Conservation (phyloP, 2,113 vertebrate species). For the Apeltes quadracus region DNA sequence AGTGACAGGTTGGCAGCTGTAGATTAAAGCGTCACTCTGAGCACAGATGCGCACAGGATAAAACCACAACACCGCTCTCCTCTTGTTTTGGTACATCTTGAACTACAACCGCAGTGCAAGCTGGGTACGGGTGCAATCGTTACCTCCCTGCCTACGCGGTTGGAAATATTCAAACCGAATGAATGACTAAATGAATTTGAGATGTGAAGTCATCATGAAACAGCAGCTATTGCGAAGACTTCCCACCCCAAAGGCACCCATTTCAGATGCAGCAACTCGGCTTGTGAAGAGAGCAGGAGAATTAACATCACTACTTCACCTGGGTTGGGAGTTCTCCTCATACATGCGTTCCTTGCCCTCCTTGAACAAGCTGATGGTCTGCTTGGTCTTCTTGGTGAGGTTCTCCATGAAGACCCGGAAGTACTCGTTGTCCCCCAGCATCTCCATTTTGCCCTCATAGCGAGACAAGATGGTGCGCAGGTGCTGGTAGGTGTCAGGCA, state of each 20-base stretch:
- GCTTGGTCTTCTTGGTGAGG: constrained; percentile 97
- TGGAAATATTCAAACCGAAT: constrained; percentile 31
- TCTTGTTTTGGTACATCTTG: constrained; percentile 41
- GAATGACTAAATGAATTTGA: constrained; percentile 15
- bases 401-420: constrained; percentile 99
- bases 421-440: constrained; percentile 95
- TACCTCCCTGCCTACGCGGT: constrained; percentile 2
- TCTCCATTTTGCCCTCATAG: constrained; percentile 99
- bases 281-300: not conserved
- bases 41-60: constrained; percentile 62
- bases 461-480: constrained; percentile 93
- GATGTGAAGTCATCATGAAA: not conserved
- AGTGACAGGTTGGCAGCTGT: constrained; percentile 58
- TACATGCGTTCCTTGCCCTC: constrained; percentile 98
- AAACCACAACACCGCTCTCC: constrained; percentile 60
- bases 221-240: not conserved
- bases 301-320: constrained; percentile 70
- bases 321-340: constrained; percentile 97
- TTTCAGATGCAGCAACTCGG: not conserved
- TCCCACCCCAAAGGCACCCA: not conserved
- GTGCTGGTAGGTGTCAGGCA: constrained; percentile 98
- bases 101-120: constrained; percentile 40
- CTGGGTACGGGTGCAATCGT: constrained; percentile 22
- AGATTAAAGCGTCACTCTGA: constrained; percentile 53
- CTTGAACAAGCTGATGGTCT: constrained; percentile 98